Evolutionary conservation across 2,888 invertebrate species (phyloP), one percentile per base, ranked within the genome.

Genomic region (Flabesymbios commensalis): DNA sequence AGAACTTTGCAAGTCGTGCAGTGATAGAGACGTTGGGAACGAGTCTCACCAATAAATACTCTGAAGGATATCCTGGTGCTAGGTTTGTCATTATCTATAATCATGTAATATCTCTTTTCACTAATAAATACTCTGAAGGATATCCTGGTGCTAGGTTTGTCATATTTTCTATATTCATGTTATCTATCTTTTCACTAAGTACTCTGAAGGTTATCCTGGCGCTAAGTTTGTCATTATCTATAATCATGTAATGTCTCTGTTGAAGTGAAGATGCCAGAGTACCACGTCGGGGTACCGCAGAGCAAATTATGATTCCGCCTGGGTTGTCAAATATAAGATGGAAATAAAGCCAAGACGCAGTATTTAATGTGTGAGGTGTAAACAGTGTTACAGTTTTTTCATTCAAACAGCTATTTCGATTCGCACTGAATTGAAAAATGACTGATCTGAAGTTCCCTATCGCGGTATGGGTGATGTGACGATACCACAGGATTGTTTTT

Each of bases 71-170:
- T 68, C 86, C 86, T 51, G 85, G 85, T 29, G 82, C 83, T 64
- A 77, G 86, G 84, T 83, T 66, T 55, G 43, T 36, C 10, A 17
- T 22, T 5, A 42, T 26, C 59, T 45, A 57, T 45, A 4, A n/a
- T 53, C 22, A 7, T 53, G 7, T 39, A 41, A 19, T 17, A 39
- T 39, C 10, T 10, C 17, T 39, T 14, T 10, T 14, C 60, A 84
- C 82, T 63, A 87, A 87, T 77, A 87, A 87, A 76, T 87, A 87
- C 71, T 86, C 86, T 3, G 87, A 88, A 74, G 87, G 87, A 22
- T 86, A 86, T 68, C 86, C 86, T 51, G 85, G 85, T 29, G 82
- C 83, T 64, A 77, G 86, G 84, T 83, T 66, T 55, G 43, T 36
- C 10, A 17, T 22, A 19, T 29, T 26, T 59, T 45, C 51, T 45